phyloP scores from a whole-genome alignment of 2,113 vertebrate species.

The Pleuronectes platessa region DNA sequence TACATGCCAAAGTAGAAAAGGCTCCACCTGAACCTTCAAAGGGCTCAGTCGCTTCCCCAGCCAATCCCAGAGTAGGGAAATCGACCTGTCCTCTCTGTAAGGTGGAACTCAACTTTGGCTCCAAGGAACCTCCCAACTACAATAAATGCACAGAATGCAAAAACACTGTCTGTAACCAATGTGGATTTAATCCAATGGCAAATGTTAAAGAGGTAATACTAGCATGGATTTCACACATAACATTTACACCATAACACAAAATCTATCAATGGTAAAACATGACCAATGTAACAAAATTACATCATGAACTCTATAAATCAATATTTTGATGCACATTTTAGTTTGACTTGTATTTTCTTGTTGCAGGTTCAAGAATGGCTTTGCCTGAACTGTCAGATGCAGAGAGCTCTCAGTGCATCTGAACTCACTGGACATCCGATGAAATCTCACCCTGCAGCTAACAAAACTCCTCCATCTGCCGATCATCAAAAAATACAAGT shows the following conservation, averaged over 20 bases:
- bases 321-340: constrained; percentile 17
- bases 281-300: neutral
- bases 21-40: constrained; percentile 48
- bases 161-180: constrained; percentile 90
- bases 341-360: constrained; percentile 16
- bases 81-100: constrained; percentile 90
- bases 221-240: neutral
- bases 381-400: constrained; percentile 95
- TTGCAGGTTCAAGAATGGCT: constrained; percentile 91
- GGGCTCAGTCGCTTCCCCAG: constrained; percentile 16
- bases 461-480: constrained; percentile 22
- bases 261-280: neutral
- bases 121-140: constrained; percentile 89
- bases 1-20: constrained; percentile 75
- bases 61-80: constrained; percentile 42
- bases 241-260: neutral
- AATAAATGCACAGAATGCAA: constrained; percentile 94
- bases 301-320: neutral
- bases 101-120: constrained; percentile 85
- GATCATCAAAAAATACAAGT: constrained; percentile 31
- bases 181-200: constrained; percentile 92
- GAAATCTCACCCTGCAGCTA: constrained; percentile 42
- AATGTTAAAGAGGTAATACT: constrained; percentile 85
- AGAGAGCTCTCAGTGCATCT: constrained; percentile 85
- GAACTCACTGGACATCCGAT: constrained; percentile 72